Conservation (phyloP, 2,888 invertebrate species). For the Cantharis lateralis region DNA sequence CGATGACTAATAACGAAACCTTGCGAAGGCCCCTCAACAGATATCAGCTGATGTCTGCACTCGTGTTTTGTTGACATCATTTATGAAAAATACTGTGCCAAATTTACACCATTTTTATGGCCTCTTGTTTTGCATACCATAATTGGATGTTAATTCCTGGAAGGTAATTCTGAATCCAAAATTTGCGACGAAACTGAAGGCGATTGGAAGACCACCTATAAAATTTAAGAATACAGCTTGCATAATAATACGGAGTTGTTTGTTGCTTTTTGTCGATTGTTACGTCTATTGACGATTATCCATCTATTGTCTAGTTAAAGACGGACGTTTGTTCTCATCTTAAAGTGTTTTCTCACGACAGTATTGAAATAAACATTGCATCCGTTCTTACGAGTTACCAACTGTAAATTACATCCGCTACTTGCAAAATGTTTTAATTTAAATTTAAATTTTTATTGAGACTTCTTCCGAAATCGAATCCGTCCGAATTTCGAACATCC, state of each 20-base stretch:
- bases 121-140: neutral
- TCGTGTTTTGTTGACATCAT: constrained; percentile 12
- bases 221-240: neutral
- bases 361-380: constrained; percentile 14
- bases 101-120: neutral
- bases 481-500: neutral
- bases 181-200: neutral
- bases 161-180: neutral
- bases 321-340: constrained; percentile 12
- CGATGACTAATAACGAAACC: neutral
- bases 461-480: neutral
- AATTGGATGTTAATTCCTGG: neutral
- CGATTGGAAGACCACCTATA: neutral
- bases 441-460: too few relatives aligned
- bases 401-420: constrained; percentile 8
- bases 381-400: constrained; percentile 6
- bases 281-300: neutral
- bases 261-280: neutral
- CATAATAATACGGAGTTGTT: neutral
- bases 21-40: constrained; percentile 12
- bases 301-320: constrained; percentile 10
- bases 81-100: constrained; percentile 8
- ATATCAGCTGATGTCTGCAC: constrained; percentile 12
- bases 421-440: constrained; percentile 5
- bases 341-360: constrained; percentile 14